Percentiles rank a stretch among this genome's conserved stretches.
These are phyloP conservation scores for Zoanthus sansibaricus DNA, from an alignment of 92 coral and sea anemone species.

Conservation along the genomic window DNA sequence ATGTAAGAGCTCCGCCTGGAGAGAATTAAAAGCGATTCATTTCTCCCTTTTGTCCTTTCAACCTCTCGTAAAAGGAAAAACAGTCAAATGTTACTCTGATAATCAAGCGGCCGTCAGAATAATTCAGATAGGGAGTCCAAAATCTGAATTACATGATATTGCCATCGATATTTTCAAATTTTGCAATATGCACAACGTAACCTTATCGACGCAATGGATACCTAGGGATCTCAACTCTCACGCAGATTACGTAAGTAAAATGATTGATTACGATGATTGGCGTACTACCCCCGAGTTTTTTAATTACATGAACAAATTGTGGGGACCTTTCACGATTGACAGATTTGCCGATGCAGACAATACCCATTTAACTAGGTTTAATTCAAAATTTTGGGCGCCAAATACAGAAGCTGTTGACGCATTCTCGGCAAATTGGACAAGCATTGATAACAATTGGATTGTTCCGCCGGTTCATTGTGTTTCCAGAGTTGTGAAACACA, in stretches of 20 bases:
- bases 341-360: constrained; percentile 41
- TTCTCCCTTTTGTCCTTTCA: constrained; percentile 1
- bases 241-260: neutral
- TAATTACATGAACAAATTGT: constrained; percentile 15
- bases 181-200: neutral
- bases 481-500: constrained; percentile 28
- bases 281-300: constrained; percentile 34
- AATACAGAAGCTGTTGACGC: constrained; percentile 55
- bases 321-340: constrained; percentile 57
- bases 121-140: neutral
- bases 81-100: neutral
- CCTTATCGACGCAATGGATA: constrained; percentile 9
- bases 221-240: neutral
- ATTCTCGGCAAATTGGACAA: constrained; percentile 42
- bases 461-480: neutral
- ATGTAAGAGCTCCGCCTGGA: neutral
- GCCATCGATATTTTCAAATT: constrained; percentile 15
- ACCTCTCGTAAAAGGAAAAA: neutral
- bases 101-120: neutral
- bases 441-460: constrained; percentile 50
- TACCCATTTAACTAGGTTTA: constrained; percentile 45
- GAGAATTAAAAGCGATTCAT: neutral
- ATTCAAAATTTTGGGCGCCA: constrained; percentile 41
- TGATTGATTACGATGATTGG: constrained; percentile 51
- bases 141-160: neutral